phyloP scores from a whole-genome alignment of 2,888 invertebrate genomes.

The Leptinotarsa juncta region DNA sequence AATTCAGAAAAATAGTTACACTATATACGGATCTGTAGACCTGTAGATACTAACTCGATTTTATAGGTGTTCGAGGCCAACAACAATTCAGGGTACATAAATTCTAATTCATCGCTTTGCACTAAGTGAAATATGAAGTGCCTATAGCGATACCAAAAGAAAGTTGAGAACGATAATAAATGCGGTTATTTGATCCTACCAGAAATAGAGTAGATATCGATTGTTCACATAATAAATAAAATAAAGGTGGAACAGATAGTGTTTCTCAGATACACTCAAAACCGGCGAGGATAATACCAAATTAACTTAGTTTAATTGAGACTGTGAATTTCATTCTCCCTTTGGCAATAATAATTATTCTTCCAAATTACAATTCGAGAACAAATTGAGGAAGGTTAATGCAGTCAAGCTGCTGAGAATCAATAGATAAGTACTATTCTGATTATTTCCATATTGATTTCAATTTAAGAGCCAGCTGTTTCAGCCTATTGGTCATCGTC shows the following conservation, averaged over 20 bases:
- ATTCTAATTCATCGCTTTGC: constrained; percentile 12
- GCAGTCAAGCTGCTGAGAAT: too few relatives aligned
- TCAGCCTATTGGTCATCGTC: too few relatives aligned
- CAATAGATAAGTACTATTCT: too few relatives aligned
- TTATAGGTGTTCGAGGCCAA: neutral
- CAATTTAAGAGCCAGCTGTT: too few relatives aligned
- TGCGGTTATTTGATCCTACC: neutral
- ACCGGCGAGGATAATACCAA: neutral
- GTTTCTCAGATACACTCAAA: neutral
- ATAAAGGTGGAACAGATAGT: neutral
- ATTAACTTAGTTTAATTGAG: neutral
- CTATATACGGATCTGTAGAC: neutral
- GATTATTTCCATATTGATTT: too few relatives aligned
- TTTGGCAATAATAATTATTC: too few relatives aligned
- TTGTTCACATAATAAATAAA: neutral
- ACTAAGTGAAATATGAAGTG: constrained; percentile 5
- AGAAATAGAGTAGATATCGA: neutral
- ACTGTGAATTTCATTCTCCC: neutral
- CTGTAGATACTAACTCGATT: neutral
- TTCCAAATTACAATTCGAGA: too few relatives aligned
- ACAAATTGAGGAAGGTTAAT: too few relatives aligned
- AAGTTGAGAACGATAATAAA: constrained; percentile 5
- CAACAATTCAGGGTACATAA: constrained; percentile 2
- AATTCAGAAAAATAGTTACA: constrained; percentile 2
- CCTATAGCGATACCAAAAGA: neutral